Evolutionary conservation across 2,888 invertebrate species (phyloP), one percentile per base, ranked within the genome.

Genomic region (Noctua janthe): DNA sequence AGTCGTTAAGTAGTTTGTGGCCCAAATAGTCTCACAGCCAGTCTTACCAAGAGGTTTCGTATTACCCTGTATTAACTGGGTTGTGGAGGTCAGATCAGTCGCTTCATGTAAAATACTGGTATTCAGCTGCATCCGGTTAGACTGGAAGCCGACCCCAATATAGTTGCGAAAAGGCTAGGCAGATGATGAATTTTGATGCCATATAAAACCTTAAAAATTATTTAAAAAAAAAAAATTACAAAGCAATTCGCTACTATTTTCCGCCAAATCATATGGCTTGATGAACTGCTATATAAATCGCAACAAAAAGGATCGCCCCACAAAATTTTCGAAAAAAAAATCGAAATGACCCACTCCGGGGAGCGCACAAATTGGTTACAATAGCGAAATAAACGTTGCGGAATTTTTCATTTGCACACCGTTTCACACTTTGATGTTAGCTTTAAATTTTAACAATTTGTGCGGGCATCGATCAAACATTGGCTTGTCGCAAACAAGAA

Each of bases 401-500:
- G 94, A 95, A 95, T 94, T 95, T 96, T 96, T 95, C 96, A 96
- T 95, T 96, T 95, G 94, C 94, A 93, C 94, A 92, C 91, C 93
- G 94, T 93, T 96, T 96, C 95, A 95, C 96, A 96, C 95, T 94
- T 90, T 91, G 87, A 91, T 94, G 95, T 95, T 95, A 91, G 95
- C 93, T 94, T 94, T 93, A 92, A 93, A 94, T 95, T 94, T 94
- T 93, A 91, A 91, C 90, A 87, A 78, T 88, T 87, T 82, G 79
- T 84, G 90, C 90, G 90, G 92, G 72, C 77, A 79, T 81, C 85
- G 91, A 91, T 93, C 94, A 94, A 95, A 94, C 91, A 94, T 90
- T 87, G 89, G 81, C 80, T 73, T 72, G 69, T 76, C 71, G 71
- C 87, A 87, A 82, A 88, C 85, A 87, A 73, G 73, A 81, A 84